Base-by-base conservation (phyloP, 2,113 vertebrate species). In the Calidris pygmaea region DNA sequence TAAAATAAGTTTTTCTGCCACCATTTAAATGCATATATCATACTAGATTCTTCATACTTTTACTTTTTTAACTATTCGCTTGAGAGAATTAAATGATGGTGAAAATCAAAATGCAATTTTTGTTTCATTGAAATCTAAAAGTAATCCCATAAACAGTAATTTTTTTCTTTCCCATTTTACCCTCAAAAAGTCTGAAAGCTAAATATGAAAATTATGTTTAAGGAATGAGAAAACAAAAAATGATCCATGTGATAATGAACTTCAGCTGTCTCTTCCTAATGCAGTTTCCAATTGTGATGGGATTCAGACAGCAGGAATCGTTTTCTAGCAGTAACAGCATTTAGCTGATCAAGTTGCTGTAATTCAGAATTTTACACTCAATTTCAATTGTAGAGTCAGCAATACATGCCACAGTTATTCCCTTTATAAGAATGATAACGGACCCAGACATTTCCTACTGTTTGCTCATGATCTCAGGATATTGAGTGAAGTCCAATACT, bases 1-100 rank as follows among this genome's bases (percentile, higher is more conserved):
- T 67, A 90, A 84, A 88, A 88, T 18, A 97, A 96, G 62, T 73
- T 71, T 45, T 96, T 94, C 92, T 92, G 86, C 68, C 53, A 47
- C 81, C 47, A 81, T 94, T 90, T 68, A 85, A 91, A 86, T 27
- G 9, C 43, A 50, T 76, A 29, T 24, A 71, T 84, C 39, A 56
- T 74, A 72, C 26, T 63, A 45, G 21, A 22, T 5, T 92, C 48
- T 74, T 96, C 19, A 24, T 72, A 22, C 32, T 92, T 95, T 89
- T 48, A 72, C 23, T 89, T 79, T 52, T 27, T 2, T 37, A 89
- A 82, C 45, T 89, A 47, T 56, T 87, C 59, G 55, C 32, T 79
- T 63, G 14, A 85, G 53, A 79, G 26, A 90, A 86, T 84, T 74
- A 92, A 87, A 84, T 73, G 3, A 73, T 35, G 29, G n/a, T 76